phyloP scores from a whole-genome alignment of 2,888 invertebrate genomes.

The Dysmachus trigonus region DNA sequence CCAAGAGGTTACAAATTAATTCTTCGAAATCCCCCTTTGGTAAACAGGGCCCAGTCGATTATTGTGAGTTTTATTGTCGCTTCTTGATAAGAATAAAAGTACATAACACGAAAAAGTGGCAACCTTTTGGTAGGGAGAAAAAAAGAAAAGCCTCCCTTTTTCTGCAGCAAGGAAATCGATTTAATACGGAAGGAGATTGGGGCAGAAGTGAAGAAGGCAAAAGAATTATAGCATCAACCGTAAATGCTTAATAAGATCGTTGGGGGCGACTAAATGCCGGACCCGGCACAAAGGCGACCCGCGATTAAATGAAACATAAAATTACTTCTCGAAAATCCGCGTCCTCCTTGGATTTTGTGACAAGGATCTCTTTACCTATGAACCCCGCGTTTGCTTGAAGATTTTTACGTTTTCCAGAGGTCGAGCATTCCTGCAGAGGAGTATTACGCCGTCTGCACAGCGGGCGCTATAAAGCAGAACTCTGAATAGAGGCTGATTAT shows the following conservation, averaged over 20 bases:
- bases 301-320: slow-evolving; percentile 49
- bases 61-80: slow-evolving; percentile 40
- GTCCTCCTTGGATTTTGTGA: neutral
- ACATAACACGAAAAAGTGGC: slow-evolving; percentile 38
- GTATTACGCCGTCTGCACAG: neutral
- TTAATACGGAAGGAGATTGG: neutral
- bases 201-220: neutral
- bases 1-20: slow-evolving; percentile 52
- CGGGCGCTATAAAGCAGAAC: neutral
- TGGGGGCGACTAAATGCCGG: slow-evolving; percentile 42
- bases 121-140: slow-evolving; percentile 2
- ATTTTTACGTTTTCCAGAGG: neutral
- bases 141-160: slow-evolving; percentile 14
- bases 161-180: slow-evolving; percentile 16
- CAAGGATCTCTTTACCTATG: neutral
- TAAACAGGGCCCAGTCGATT: slow-evolving; percentile 37
- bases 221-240: slow-evolving; percentile 45
- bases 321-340: slow-evolving; percentile 43
- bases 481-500: neutral
- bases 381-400: neutral
- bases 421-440: neutral
- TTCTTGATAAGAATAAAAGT: slow-evolving; percentile 31
- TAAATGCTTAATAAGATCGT: slow-evolving; percentile 49
- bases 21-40: slow-evolving; percentile 48
- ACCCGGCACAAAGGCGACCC: slow-evolving; percentile 38